A percentile compares a stretch with the other conserved stretches of the same genome.
phyloP scores from a whole-genome alignment of 2,888 invertebrate genomes.

The Eristalinus sepulchralis region DNA sequence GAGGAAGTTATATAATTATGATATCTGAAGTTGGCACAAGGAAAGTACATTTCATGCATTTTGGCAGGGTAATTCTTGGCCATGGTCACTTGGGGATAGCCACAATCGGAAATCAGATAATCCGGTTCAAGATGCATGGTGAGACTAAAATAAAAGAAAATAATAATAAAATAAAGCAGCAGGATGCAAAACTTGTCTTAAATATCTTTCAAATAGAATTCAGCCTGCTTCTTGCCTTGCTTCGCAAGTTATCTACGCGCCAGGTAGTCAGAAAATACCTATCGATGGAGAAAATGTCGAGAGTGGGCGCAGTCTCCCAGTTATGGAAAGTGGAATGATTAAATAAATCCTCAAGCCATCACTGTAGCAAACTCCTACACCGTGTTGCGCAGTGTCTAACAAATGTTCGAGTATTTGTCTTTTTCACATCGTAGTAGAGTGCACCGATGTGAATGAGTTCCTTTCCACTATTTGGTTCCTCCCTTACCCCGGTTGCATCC shows the following conservation, averaged over 20 bases:
- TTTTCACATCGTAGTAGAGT: too few relatives aligned
- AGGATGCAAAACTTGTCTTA: too few relatives aligned
- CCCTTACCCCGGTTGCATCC: not conserved
- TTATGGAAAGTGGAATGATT: slow-evolving; percentile 58
- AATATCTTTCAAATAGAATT: not conserved
- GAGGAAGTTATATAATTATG: slow-evolving; percentile 60
- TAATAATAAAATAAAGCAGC: slow-evolving; percentile 1
- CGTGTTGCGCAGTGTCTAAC: slow-evolving; percentile 13
- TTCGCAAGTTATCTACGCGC: slow-evolving; percentile 2
- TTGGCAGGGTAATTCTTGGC: slow-evolving; percentile 31
- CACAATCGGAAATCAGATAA: slow-evolving; percentile 77
- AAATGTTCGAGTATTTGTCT: slow-evolving; percentile 12
- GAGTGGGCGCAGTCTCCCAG: slow-evolving; percentile 31
- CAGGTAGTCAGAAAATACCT: slow-evolving; percentile 29
- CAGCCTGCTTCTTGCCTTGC: slow-evolving; percentile 31
- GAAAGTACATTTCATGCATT: slow-evolving; percentile 21
- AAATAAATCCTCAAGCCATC: slow-evolving; percentile 20
- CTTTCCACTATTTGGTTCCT: not conserved
- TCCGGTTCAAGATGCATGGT: slow-evolving; percentile 74
- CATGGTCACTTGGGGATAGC: slow-evolving; percentile 74
- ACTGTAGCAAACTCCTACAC: slow-evolving; percentile 2
- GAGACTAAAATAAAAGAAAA: slow-evolving; percentile 11
- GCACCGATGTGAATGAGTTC: not conserved
- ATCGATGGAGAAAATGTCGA: slow-evolving; percentile 12
- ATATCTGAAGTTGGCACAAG: slow-evolving; percentile 34